Evolutionary conservation across 2,113 vertebrate genomes (phyloP), one percentile per base, ranked within the genome.

Genomic region (Sinocyclocheilus anshuiensis): DNA sequence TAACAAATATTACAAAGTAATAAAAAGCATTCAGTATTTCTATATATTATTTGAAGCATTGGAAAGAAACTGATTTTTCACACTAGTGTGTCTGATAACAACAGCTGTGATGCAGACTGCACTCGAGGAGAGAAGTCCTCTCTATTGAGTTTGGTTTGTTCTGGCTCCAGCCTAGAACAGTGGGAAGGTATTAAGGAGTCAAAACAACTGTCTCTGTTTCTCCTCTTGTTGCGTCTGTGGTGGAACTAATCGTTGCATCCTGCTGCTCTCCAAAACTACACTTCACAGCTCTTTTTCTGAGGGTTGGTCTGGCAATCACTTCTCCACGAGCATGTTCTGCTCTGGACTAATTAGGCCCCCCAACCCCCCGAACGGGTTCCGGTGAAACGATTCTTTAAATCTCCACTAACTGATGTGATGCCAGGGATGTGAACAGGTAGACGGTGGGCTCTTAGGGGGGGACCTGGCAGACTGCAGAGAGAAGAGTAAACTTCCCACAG

Each of bases 321-420:
- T 91, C 89, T 90, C 90, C 87, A 86, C 89, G 93, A 94, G 90
- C 93, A 94, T 89, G 53, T 85, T 84, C 89, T 89, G 82, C 88
- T 85, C 87, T 85, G 88, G 90, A 91, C 92, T 94, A 94, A 95
- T 94, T 93, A 94, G 94, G 91, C 88, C 92, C 89, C 88, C 50
- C 65, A 67, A 22, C 91, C 93, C 91, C 83, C 89, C 90, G 90
- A 93, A 92, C 89, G 82, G 79, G 83, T 91, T 89, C 90, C 57
- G 65, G 59, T 83, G 89, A 90, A 92, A 89, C 86, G 88, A 92
- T 92, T 93, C 93, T 94, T 92, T 93, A 93, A 94, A 93, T 94
- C 93, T 89, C 76, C 83, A 33, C 91, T 95, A 94, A 95, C 94
- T 94, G 92, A 93, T 92, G 92, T 90, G 91, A 93, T 90, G 82